Base-by-base conservation (phyloP, 2,797 vertebrate species). In the Hyperoplus immaculatus region DNA sequence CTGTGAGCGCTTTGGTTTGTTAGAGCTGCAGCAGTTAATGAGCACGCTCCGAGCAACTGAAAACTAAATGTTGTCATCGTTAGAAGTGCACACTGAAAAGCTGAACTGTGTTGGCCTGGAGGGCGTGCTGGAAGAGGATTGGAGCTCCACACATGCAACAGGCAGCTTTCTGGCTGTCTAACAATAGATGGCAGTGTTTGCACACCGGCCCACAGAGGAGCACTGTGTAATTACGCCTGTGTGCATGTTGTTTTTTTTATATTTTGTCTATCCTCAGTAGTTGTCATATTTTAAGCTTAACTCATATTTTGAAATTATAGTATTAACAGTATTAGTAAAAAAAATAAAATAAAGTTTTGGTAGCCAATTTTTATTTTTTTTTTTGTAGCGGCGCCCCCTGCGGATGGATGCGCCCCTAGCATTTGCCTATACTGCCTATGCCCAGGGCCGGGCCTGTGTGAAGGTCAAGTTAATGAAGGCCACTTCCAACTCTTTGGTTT, bases 151-250 rank as follows among this genome's bases (percentile, higher is more conserved):
- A 29, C 29, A 29, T 29, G 49, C 41, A 54, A 50, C 45, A 1
- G 21, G 53, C 49, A 13, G 10, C 43, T 45, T 55, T 67, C 42
- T 72, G 38, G 1, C 1, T 0, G 12, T 41, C 29, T 2, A 69
- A 14, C 95, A 89, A 81, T 88, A 88, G 95, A 87, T 92, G 93
- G 93, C 95, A 95, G 90, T 93, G 65, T 90, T 89, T 74, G 50
- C 86, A 84, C 88, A 85, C 51, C 67, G 38, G 68, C 29, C 46
- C n/a, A 16, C 55, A 70, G 9, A 49, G 13, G 21, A 58, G 56
- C 46, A 5, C 46, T n/a, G 58, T 73, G 73, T 84, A 82, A 91
- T 87, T 84, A 86, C 12, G 77, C 65, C 62, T 82, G 78, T 85
- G 83, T 73, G 41, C 29, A 29, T 29, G 29, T 29, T 29, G 74